Conservation (phyloP, 2,888 invertebrate species). For the Dyspetes luteomarginatus region DNA sequence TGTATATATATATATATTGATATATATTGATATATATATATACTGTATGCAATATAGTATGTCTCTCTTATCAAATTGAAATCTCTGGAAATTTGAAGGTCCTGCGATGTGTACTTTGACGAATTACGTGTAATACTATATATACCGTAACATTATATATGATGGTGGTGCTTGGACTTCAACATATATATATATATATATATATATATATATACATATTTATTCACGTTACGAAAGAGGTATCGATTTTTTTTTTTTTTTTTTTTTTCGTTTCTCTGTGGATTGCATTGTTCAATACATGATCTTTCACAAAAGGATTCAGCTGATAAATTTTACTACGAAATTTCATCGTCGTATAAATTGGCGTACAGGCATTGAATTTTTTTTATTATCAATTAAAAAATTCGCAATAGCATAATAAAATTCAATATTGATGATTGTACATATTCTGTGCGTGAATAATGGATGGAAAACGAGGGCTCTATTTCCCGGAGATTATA, state of each 20-base stretch:
- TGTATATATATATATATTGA: conserved; percentile 22
- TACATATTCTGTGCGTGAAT: no score
- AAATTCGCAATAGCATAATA: not conserved
- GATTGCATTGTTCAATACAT: conserved; percentile 58
- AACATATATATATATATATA: conserved; percentile 56
- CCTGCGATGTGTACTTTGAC: conserved; percentile 44
- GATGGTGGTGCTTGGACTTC: conserved; percentile 65
- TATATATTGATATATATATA: conserved; percentile 23
- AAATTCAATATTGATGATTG: no score
- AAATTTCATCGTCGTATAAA: not conserved
- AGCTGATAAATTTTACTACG: conserved; percentile 35
- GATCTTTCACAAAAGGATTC: conserved; percentile 64
- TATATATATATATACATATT: conserved; percentile 16
- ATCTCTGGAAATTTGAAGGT: conserved; percentile 40
- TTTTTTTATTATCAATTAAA: not conserved
- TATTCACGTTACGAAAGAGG: conserved; percentile 34
- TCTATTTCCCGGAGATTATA: not conserved
- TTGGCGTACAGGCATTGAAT: not conserved
- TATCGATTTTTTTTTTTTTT: no score
- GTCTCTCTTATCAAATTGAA: conserved; percentile 11
- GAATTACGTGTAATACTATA: conserved; percentile 25
- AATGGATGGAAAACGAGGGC: conserved; percentile 14
- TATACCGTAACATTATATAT: conserved; percentile 27
- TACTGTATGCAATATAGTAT: not conserved
- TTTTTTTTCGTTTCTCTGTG: conserved; percentile 51